phyloP scores from a whole-genome alignment of 2,113 vertebrate genomes.

The Alces alces region DNA sequence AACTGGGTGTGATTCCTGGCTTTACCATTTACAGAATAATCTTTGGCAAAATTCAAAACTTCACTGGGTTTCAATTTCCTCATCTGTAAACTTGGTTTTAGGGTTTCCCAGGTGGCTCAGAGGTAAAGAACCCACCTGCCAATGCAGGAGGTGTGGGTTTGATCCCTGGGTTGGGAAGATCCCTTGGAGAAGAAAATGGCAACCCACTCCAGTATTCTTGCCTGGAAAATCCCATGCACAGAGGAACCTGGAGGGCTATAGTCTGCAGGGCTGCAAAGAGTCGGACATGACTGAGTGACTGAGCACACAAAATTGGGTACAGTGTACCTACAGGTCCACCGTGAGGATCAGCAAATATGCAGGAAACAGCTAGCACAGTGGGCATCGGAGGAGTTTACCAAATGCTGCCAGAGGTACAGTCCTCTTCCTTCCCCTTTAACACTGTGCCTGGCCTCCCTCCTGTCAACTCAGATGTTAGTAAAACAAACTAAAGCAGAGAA shows the following conservation, averaged over 20 bases:
- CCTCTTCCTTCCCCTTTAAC: background rate
- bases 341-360: background rate
- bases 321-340: background rate
- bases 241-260: background rate
- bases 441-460: background rate
- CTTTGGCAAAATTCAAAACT: background rate
- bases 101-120: background rate
- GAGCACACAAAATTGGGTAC: background rate
- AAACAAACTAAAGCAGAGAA: background rate
- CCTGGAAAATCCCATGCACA: background rate
- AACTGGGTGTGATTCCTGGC: background rate
- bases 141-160: background rate
- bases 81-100: background rate
- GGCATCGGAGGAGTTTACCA: background rate
- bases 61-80: background rate
- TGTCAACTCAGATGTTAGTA: background rate
- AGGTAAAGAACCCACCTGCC: background rate
- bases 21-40: background rate
- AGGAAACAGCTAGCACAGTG: background rate
- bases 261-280: background rate
- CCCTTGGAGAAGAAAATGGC: background rate
- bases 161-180: background rate
- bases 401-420: background rate
- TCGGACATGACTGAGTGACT: background rate
- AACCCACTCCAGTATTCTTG: background rate